Percentiles rank a stretch among this genome's conserved stretches.
Evolutionary conservation across 2,113 vertebrate genomes (phyloP).

Genomic region (Orthonyx spaldingii): DNA sequence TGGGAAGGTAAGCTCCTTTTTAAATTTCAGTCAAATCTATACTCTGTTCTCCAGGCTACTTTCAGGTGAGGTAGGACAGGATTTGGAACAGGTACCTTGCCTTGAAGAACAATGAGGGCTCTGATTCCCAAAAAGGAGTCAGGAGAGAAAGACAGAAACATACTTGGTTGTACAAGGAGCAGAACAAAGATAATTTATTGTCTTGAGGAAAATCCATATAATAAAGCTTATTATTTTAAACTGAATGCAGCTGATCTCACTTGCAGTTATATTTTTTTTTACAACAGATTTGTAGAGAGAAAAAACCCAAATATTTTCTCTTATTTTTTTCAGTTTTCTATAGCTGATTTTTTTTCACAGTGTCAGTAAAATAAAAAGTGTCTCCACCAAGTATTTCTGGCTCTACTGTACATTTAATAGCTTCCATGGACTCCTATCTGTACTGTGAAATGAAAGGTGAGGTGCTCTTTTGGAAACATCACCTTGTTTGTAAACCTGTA

Average conservation of each 20-base stretch:
- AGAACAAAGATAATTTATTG: neutral
- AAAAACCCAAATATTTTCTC: fast-evolving
- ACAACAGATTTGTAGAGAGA: neutral
- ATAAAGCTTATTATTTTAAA: neutral
- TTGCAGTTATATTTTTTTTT: neutral
- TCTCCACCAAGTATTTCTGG: neutral
- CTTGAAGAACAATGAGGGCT: neutral
- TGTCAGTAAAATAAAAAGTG: neutral
- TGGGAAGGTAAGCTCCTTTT: neutral
- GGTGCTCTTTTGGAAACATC: neutral
- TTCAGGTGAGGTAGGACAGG: neutral
- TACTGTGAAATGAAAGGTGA: neutral
- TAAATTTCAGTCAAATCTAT: neutral
- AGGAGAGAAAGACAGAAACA: neutral
- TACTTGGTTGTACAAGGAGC: fast-evolving
- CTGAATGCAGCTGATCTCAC: neutral
- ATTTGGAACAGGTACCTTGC: neutral
- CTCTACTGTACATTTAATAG: neutral
- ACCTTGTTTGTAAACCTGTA: neutral
- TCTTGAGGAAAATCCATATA: neutral
- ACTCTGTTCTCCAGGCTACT: neutral
- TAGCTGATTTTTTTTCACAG: neutral
- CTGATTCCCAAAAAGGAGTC: neutral
- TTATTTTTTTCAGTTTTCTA: neutral
- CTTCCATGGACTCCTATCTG: neutral